These are phyloP conservation scores for Hybognathus amarus DNA, from an alignment of 2,797 vertebrate species.

Conservation along the genomic window DNA sequence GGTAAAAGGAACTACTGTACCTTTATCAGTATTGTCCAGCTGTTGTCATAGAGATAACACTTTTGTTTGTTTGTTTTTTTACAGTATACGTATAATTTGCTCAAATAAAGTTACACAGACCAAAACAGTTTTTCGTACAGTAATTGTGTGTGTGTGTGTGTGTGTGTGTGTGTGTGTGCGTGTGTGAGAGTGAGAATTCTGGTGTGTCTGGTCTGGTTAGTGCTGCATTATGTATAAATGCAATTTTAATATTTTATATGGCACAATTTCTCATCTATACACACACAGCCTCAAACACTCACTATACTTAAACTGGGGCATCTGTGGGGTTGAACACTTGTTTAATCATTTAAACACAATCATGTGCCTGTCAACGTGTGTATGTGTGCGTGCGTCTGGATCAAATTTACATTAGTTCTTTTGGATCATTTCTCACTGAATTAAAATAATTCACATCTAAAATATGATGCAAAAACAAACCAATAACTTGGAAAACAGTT, in stretches of 20 bases:
- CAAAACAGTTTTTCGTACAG: conserved; percentile 65
- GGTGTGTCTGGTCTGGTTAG: conserved; percentile 32
- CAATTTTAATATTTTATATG: conserved; percentile 54
- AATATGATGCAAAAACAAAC: conserved; percentile 63
- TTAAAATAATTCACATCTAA: not conserved
- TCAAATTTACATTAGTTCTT: conserved; percentile 23
- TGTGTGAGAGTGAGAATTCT: not conserved
- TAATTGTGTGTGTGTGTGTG: not conserved
- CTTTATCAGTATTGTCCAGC: conserved; percentile 64
- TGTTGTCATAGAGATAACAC: conserved; percentile 72
- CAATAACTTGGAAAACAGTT: conserved; percentile 64
- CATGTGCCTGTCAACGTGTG: conserved; percentile 64
- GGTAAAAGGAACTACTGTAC: not conserved
- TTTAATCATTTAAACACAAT: conserved; percentile 75
- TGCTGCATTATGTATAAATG: conserved; percentile 57
- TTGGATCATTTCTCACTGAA: conserved; percentile 35
- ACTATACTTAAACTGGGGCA: conserved; percentile 48
- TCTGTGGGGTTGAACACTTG: conserved; percentile 51
- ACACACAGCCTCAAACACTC: conserved; percentile 13
- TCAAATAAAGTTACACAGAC: conserved; percentile 97
- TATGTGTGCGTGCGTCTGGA: not conserved
- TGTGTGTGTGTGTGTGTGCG: not conserved
- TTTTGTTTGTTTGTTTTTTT: conserved; percentile 81
- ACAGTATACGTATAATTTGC: conserved; percentile 95
- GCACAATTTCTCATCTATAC: conserved; percentile 38